Percentiles rank a stretch among this genome's conserved stretches.
phyloP scores from a whole-genome alignment of 1,140 invertebrate species.

The Lepidotrigona ventralis region DNA sequence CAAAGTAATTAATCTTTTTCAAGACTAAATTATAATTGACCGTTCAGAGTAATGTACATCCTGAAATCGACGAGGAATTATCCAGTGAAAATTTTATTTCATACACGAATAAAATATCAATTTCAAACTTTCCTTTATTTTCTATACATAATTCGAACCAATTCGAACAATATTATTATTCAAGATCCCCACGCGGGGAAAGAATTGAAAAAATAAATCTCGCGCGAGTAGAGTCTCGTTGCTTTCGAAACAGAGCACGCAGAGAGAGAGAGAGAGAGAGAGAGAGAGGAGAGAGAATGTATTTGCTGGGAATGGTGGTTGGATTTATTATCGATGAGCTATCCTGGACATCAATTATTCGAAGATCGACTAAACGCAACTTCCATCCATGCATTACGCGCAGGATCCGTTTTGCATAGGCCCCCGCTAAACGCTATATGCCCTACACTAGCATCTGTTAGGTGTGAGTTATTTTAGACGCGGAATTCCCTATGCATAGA shows the following conservation, averaged over 20 bases:
- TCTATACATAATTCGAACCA: no score
- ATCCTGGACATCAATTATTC: constrained; percentile 8
- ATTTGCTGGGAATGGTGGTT: not conserved
- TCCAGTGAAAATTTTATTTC: no score
- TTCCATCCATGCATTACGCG: constrained; percentile 8
- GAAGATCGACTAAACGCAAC: not conserved
- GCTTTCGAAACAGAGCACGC: not conserved
- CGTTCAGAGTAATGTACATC: no score
- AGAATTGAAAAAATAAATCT: no score
- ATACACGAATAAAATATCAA: no score
- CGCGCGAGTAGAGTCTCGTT: not conserved
- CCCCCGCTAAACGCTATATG: not conserved
- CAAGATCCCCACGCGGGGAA: no score
- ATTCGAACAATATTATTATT: no score
- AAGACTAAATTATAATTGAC: no score
- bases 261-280: not conserved
- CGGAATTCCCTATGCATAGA: constrained; percentile 35
- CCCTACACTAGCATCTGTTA: not conserved
- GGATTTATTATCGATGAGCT: constrained; percentile 13
- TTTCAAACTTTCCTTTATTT: no score
- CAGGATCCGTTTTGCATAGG: not conserved
- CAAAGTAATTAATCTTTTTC: no score
- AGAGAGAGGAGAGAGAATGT: not conserved
- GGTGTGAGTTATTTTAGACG: constrained; percentile 13
- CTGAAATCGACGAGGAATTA: no score